Evolutionary conservation across 1,140 invertebrate genomes (phyloP).

Genomic region (Neodiprion virginianus): DNA sequence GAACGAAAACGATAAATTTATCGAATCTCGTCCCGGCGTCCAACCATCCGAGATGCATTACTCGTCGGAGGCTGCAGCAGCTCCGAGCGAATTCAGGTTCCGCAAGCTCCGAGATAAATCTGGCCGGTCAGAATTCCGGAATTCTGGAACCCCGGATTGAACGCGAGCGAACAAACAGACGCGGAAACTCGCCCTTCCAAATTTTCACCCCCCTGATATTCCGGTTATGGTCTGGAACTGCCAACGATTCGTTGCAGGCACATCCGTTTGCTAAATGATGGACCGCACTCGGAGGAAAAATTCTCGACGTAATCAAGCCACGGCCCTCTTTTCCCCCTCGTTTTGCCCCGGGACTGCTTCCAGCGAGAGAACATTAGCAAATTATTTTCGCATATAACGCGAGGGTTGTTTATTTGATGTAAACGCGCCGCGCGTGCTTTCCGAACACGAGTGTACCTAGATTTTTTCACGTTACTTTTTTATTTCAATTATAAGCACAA

Average conservation of each 20-base stretch:
- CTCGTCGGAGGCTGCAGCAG: neutral
- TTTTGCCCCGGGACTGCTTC: too few species aligned
- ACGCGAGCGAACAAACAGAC: too few species aligned
- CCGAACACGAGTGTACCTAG: neutral
- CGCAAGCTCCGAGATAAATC: neutral
- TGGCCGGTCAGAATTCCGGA: neutral
- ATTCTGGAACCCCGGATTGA: neutral
- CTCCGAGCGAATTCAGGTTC: neutral
- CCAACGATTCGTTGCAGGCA: neutral
- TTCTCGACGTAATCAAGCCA: too few species aligned
- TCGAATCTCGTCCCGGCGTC: neutral
- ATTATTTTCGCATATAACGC: too few species aligned
- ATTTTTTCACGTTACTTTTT: too few species aligned
- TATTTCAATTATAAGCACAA: neutral
- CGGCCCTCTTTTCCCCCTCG: too few species aligned
- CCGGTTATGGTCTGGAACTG: neutral
- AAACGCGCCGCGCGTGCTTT: neutral
- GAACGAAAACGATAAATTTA: conserved; percentile 9
- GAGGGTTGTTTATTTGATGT: neutral
- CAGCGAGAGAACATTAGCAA: too few species aligned
- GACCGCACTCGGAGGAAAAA: conserved; percentile 18
- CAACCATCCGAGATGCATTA: conserved; percentile 9
- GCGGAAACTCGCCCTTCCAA: neutral
- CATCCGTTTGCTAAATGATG: conserved; percentile 9
- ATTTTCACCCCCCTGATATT: neutral